These are phyloP conservation scores for Brienomyrus longianalis DNA, from an alignment of 2,113 vertebrate genomes.

Conservation along the genomic window DNA sequence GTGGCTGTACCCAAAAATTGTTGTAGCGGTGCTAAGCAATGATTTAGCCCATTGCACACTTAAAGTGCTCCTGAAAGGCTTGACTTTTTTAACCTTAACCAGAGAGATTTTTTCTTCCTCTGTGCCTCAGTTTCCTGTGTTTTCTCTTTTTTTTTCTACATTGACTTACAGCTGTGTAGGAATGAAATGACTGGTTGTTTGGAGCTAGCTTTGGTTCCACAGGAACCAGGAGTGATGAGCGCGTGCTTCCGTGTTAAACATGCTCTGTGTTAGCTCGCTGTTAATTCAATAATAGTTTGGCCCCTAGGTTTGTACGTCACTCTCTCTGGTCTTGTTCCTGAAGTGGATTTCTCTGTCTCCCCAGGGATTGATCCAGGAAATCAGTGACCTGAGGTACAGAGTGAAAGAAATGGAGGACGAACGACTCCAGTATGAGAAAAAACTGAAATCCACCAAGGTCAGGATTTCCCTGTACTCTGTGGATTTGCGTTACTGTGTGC, in stretches of 20 bases:
- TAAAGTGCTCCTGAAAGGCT: background rate
- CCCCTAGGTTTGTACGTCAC: background rate
- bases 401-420: slow-evolving; percentile 84
- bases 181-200: background rate
- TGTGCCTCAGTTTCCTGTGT: background rate
- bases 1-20: background rate
- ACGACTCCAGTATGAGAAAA: slow-evolving; percentile 86
- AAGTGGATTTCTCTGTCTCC: background rate
- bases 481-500: background rate
- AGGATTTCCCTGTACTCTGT: slow-evolving; percentile 39
- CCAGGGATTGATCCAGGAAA: slow-evolving; percentile 84
- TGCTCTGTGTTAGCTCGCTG: background rate
- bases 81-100: background rate
- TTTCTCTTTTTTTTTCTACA: background rate
- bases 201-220: background rate
- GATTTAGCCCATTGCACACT: background rate
- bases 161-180: background rate
- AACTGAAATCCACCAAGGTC: slow-evolving; percentile 90
- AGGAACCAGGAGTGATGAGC: background rate
- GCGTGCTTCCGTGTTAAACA: background rate
- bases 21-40: background rate
- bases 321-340: background rate
- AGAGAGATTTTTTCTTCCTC: background rate
- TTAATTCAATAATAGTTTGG: background rate
- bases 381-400: slow-evolving; percentile 78